A percentile compares a stretch with the other conserved stretches of the same genome.
These are phyloP conservation scores for Lamprologus speciosus DNA, from an alignment of 2,113 vertebrate species.

Conservation along the genomic window DNA sequence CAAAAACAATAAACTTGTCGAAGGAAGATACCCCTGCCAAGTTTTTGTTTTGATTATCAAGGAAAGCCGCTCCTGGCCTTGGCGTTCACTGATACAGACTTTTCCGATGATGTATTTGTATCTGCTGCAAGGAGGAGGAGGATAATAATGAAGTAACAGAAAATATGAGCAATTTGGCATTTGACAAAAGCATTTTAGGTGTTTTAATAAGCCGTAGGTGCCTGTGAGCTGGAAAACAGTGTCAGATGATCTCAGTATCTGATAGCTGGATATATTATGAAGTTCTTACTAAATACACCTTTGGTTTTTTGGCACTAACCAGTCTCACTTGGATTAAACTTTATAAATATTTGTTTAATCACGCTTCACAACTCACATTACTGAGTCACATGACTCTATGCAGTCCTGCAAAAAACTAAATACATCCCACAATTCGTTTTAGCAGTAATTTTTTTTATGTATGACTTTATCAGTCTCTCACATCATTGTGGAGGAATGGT, in stretches of 20 bases:
- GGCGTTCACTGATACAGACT: slow-evolving; percentile 1
- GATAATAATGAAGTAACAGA: slow-evolving; percentile 46
- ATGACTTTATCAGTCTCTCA: background rate
- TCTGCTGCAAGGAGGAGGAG: slow-evolving; percentile 5
- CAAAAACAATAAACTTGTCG: slow-evolving; percentile 42
- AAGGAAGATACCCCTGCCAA: slow-evolving; percentile 14
- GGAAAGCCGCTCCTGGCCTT: slow-evolving; percentile 1
- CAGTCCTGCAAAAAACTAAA: background rate
- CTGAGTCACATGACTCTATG: background rate
- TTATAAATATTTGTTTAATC: background rate
- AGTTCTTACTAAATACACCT: background rate
- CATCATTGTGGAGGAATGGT: background rate
- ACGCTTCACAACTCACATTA: background rate
- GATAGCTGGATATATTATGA: background rate
- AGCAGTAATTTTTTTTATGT: background rate
- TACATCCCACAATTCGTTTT: background rate
- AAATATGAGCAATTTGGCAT: slow-evolving; percentile 33
- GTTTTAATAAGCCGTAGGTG: slow-evolving; percentile 5
- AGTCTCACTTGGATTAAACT: background rate
- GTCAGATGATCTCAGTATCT: slow-evolving; percentile 1
- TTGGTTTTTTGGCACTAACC: background rate
- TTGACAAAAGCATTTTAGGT: background rate
- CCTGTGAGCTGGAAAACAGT: background rate
- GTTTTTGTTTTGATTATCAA: slow-evolving; percentile 38
- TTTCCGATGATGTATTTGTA: slow-evolving; percentile 34